phyloP scores from a whole-genome alignment of 2,888 invertebrate species.

The Cataglyphis rosenhaueri region DNA sequence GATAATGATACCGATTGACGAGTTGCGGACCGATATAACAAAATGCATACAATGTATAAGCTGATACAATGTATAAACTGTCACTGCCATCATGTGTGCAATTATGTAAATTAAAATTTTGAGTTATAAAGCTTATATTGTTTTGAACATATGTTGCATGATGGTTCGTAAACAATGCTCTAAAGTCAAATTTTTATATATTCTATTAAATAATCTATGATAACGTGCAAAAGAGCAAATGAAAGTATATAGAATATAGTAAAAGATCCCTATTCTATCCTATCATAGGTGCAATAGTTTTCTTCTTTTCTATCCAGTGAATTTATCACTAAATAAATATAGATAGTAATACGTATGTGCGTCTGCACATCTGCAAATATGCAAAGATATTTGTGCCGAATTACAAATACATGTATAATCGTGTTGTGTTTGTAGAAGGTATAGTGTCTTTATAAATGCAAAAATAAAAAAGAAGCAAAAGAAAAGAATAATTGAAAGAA shows the following conservation, averaged over 20 bases:
- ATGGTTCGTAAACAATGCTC: neutral
- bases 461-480: neutral
- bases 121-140: neutral
- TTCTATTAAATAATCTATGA: neutral
- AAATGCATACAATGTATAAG: slow-evolving; percentile 17
- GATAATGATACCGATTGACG: slow-evolving; percentile 7
- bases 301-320: neutral
- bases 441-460: neutral
- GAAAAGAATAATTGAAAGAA: neutral
- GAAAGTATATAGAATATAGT: neutral
- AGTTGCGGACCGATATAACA: neutral
- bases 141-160: neutral
- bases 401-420: neutral
- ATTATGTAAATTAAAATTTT: slow-evolving; percentile 31
- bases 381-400: neutral
- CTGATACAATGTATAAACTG: slow-evolving; percentile 14
- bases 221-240: neutral
- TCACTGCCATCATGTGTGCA: slow-evolving; percentile 43
- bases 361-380: neutral
- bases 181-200: neutral
- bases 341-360: neutral
- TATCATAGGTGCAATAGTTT: neutral
- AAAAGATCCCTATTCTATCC: neutral
- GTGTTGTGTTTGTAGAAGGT: neutral
- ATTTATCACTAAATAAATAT: neutral